phyloP scores from a whole-genome alignment of 2,113 vertebrate species.

The Phoxinus phoxinus region DNA sequence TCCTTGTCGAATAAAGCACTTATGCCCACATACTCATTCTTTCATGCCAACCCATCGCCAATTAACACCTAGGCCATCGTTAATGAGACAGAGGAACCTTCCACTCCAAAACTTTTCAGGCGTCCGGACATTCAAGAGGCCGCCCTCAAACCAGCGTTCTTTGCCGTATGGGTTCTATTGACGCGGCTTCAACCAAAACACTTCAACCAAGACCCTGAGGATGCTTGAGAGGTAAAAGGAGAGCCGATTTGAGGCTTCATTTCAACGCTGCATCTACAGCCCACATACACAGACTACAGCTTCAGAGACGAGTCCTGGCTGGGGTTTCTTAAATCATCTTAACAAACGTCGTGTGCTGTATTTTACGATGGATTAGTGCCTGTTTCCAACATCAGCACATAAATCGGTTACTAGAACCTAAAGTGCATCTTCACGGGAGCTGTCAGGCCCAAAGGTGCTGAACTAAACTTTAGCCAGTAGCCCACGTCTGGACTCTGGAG shows the following conservation, averaged over 20 bases:
- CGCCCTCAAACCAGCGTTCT: constrained; percentile 43
- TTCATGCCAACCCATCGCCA: constrained; percentile 72
- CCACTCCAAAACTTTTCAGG: constrained; percentile 76
- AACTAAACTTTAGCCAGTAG: background rate
- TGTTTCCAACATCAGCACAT: background rate
- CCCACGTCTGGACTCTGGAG: no score
- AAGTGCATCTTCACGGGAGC: background rate
- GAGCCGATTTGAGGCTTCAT: constrained; percentile 32
- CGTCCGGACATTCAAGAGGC: constrained; percentile 71
- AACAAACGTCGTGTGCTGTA: background rate
- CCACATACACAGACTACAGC: background rate
- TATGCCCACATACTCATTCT: constrained; percentile 71
- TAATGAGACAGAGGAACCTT: constrained; percentile 75
- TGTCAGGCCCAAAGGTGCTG: background rate
- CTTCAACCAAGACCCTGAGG: constrained; percentile 48
- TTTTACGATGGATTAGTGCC: background rate
- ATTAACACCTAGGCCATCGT: constrained; percentile 79
- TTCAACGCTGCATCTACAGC: constrained; percentile 28
- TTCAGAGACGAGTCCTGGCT: constrained; percentile 3
- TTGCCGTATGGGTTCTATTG: constrained; percentile 46
- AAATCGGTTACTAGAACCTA: background rate
- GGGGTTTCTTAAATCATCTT: background rate
- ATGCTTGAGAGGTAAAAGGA: constrained; percentile 49
- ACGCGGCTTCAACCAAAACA: constrained; percentile 53
- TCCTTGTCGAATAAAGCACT: constrained; percentile 68